Evolutionary conservation across 2,888 invertebrate species (phyloP).

Genomic region (Drepanosiphum platanoidis): DNA sequence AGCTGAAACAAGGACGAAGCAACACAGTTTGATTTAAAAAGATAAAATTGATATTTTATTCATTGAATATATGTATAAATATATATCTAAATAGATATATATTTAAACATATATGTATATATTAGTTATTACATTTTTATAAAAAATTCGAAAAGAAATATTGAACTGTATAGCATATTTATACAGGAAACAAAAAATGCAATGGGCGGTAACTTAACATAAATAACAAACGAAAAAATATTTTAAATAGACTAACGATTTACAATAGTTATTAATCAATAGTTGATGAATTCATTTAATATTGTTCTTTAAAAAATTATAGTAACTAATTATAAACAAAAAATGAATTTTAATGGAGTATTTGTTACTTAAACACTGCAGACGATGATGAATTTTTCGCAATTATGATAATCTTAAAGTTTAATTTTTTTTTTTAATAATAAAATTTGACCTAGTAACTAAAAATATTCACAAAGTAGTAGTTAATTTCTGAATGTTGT

Average conservation of each 20-base stretch:
- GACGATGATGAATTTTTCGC: not conserved
- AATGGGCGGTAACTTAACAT: conserved; percentile 1
- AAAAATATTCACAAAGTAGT: conserved; percentile 61
- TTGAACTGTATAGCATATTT: conserved; percentile 2
- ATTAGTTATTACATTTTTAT: conserved; percentile 17
- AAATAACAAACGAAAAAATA: conserved; percentile 18
- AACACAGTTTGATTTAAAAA: conserved; percentile 9
- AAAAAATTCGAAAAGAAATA: conserved; percentile 17
- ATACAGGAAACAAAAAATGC: conserved; percentile 19
- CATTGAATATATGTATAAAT: conserved; percentile 18
- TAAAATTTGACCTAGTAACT: conserved; percentile 41
- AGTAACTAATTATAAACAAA: conserved; percentile 4
- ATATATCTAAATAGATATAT: too few relatives aligned
- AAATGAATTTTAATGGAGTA: conserved; percentile 12
- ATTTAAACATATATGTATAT: too few relatives aligned
- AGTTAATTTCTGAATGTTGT: conserved; percentile 58
- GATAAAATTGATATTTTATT: conserved; percentile 4
- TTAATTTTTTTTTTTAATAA: conserved; percentile 30
- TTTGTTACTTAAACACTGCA: conserved; percentile 2
- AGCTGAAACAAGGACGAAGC: conserved; percentile 3
- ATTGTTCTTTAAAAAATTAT: not conserved
- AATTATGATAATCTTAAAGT: conserved; percentile 4
- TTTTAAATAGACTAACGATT: not conserved
- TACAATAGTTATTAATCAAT: conserved; percentile 1
- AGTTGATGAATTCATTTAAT: not conserved